These are phyloP conservation scores for Antheraea pernyi DNA, from an alignment of 1,140 invertebrate species.

Conservation along the genomic window DNA sequence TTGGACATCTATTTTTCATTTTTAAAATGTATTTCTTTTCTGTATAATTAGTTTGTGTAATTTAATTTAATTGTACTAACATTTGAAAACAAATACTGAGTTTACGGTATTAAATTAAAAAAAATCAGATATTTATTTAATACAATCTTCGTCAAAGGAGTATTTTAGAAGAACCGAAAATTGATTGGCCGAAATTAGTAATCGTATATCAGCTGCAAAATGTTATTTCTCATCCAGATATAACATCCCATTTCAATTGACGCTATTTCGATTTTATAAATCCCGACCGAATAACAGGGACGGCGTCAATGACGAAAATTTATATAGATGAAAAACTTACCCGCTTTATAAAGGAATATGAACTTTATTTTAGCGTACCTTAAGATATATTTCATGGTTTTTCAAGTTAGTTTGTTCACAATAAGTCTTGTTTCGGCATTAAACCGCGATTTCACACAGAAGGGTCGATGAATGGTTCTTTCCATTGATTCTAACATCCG, in stretches of 20 bases:
- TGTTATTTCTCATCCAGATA: constrained; percentile 62
- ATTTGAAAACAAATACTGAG: too few relatives aligned
- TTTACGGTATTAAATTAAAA: too few relatives aligned
- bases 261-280: constrained; percentile 65
- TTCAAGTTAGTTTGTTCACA: constrained; percentile 27
- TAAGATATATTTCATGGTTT: background rate
- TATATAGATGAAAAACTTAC: constrained; percentile 35
- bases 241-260: constrained; percentile 55
- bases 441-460: constrained; percentile 51
- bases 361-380: constrained; percentile 5
- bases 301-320: constrained; percentile 50
- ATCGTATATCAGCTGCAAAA: constrained; percentile 34
- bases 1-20: too few relatives aligned
- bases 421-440: constrained; percentile 52
- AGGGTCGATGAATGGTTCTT: constrained; percentile 54
- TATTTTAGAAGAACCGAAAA: too few relatives aligned
- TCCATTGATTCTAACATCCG: constrained; percentile 60
- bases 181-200: background rate
- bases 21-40: too few relatives aligned
- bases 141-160: too few relatives aligned
- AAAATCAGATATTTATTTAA: too few relatives aligned
- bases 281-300: constrained; percentile 32
- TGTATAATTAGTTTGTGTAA: too few relatives aligned
- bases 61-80: too few relatives aligned
- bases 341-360: constrained; percentile 5